Base-by-base conservation (phyloP, 2,888 invertebrate species). In the Trachelus iudaicus region DNA sequence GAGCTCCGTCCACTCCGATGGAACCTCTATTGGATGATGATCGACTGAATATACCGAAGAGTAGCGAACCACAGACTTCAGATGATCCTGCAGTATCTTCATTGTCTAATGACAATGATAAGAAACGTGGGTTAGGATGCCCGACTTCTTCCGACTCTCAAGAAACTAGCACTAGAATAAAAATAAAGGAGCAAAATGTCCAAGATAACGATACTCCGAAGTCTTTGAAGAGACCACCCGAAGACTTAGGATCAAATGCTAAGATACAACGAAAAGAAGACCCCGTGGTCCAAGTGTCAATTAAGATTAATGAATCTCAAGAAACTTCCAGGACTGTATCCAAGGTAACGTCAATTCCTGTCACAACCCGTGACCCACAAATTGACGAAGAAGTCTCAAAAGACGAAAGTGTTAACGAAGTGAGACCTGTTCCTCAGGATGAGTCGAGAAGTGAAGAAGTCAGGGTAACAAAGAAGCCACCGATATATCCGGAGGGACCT, bases 401-500 rank as follows among this genome's bases (percentile, higher is more conserved):
- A 81, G 75, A 69, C 33, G 35, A 34, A 69, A 35, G 34, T 23
- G 74, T n/a, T 37, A 13, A 35, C 15, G 11, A 30, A 30, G 23
- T 74, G 3, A 35, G 12, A 30, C 33, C 13, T 11, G 35, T 15
- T 31, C 69, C 33, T 35, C 35, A 69, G 12, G 75, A 73, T 11
- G 37, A 75, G 13, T 69, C 56, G 68, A 56, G 56, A 23, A 75
- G 77, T 15, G 56, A 76, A 35, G 76, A 71, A 11, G 30, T 34
- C 33, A 78, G 75, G 73, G 37, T 80, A n/a, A 73, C 75, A 34
- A 77, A 78, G 68, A 82, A 81, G 73, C 81, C 82, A 68, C 80
- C 80, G 34, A 71, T 80, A 31, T 81, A 80, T 80, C 80, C 80
- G 33, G 81, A 81, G 75, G 75, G 71, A n/a, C 77, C 77, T 3